Conservation (phyloP, 2,797 vertebrate species). For the Hydrophis major region DNA sequence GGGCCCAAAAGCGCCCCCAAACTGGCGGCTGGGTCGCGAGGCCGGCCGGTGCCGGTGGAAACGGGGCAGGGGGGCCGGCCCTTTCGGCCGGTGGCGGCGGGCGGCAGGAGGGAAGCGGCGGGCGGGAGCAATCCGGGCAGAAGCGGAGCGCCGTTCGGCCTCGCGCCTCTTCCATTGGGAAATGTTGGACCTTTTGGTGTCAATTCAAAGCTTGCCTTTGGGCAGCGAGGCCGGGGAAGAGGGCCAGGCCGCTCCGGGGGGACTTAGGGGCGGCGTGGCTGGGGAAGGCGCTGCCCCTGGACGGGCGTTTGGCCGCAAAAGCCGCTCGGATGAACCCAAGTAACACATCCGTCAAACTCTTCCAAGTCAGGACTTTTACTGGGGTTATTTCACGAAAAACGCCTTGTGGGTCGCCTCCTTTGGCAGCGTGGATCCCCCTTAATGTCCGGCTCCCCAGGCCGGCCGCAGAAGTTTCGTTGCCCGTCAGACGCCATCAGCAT, state of each 20-base stretch:
- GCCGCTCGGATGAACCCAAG: background rate
- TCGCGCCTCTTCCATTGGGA: rapidly evolving
- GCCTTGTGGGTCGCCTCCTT: no score
- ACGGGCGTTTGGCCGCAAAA: rapidly evolving
- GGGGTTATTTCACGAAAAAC: no score
- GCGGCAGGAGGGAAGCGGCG: background rate
- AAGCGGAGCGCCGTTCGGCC: background rate
- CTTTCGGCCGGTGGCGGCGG: background rate
- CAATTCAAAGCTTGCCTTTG: background rate
- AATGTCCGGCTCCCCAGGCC: background rate
- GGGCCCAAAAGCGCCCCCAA: background rate
- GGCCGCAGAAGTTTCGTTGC: background rate
- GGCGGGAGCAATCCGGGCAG: rapidly evolving
- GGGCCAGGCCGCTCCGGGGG: background rate
- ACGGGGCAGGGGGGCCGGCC: background rate
- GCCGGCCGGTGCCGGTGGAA: background rate
- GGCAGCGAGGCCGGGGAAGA: background rate
- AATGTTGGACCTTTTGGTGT: background rate
- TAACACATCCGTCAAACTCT: background rate
- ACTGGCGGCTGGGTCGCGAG: rapidly evolving
- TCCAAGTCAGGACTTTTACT: no score
- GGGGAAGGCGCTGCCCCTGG: background rate
- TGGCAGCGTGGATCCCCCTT: no score
- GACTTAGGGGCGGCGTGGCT: background rate
- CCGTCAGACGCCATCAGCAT: background rate